phyloP scores from a whole-genome alignment of 2,113 vertebrate species.

The Lasiurus cinereus region DNA sequence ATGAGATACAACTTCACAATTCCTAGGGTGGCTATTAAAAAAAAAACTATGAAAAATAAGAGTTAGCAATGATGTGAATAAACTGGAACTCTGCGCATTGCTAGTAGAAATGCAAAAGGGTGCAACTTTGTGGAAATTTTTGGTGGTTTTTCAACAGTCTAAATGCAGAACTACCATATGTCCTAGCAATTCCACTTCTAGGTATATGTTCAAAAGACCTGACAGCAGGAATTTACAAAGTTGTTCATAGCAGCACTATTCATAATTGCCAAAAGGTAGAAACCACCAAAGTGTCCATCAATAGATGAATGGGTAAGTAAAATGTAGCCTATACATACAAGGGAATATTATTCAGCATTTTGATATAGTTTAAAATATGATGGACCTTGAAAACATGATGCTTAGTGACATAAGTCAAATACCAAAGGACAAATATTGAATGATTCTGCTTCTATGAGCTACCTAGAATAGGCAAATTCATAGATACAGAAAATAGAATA shows the following conservation, averaged over 20 bases:
- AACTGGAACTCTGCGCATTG: neutral
- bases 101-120: neutral
- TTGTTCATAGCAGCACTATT: neutral
- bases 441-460: neutral
- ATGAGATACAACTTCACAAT: neutral
- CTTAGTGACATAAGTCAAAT: constrained; percentile 39
- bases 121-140: neutral
- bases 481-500: neutral
- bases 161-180: neutral
- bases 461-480: neutral
- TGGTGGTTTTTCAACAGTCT: neutral
- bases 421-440: neutral
- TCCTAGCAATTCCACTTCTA: neutral
- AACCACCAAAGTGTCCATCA: neutral
- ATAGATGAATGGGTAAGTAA: neutral
- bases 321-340: neutral
- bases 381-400: neutral
- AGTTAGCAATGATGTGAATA: neutral
- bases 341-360: neutral
- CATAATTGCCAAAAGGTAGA: neutral
- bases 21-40: neutral
- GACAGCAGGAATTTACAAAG: neutral
- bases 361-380: neutral
- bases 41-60: neutral
- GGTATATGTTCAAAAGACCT: neutral